Evolutionary conservation across 2,113 vertebrate genomes (phyloP), one percentile per base, ranked within the genome.

Genomic region (Hemiprocne comata): DNA sequence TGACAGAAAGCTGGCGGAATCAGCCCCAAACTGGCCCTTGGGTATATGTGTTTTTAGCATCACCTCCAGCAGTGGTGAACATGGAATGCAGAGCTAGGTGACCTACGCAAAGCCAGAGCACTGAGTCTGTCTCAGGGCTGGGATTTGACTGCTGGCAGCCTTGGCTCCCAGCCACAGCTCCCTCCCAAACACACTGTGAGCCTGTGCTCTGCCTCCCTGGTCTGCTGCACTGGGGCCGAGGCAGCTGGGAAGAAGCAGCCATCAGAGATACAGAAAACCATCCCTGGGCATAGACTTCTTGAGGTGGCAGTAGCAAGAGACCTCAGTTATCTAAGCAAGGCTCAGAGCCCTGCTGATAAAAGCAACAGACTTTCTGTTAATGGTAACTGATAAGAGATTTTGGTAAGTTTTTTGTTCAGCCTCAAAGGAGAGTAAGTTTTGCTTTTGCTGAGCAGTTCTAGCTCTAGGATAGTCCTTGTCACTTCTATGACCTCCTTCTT

Each of bases 311-410:
- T 17, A 66, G 50, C 40, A 85, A 85, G 67, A 54, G 29, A 51
- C 14, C 29, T 70, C 64, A 6, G 79, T 91, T 85, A 91, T 88
- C 87, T 83, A 20, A 83, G 74, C n/a, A 25, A 53, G 60, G 54
- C 71, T 60, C 62, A 62, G 33, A 85, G 74, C n/a, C 58, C 40
- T 76, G 0, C 72, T 83, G 95, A 95, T 95, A 95, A 95, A 66
- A 17, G 75, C 60, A 97, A 91, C 93, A 93, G 89, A 70, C 77
- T 78, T 83, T 87, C 81, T 87, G 81, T 74, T 82, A 50, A 71
- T 80, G 38, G 44, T 33, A 66, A 18, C 78, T 29, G 95, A 92
- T 87, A 95, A 88, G 77, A 76, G 74, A 70, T 92, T 78, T 85
- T 78, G 44, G 19, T 64, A 29, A 81, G 11, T 23, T 89, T 90